Evolutionary conservation across 2,888 invertebrate genomes (phyloP), one percentile per base, ranked within the genome.

Genomic region (Dorcus parallelipipedus): DNA sequence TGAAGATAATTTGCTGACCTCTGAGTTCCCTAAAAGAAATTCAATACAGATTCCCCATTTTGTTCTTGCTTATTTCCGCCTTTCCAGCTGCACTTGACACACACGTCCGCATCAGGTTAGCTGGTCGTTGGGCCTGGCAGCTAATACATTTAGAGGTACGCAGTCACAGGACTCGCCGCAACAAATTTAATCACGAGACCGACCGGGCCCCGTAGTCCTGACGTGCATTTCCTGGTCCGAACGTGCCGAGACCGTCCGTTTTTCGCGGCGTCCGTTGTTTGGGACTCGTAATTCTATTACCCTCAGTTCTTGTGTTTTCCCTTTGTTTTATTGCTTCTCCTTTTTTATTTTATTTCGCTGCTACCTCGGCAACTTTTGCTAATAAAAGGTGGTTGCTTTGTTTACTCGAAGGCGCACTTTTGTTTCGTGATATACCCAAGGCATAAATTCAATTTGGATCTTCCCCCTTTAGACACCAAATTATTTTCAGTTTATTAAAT

Each of bases 161-260:
- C 67, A 65, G 66, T 65, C 64, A 62, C 67, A 60, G 62, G 62
- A 64, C 63, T 60, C 56, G 62, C 69, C 68, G 60, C 67, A 68
- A 68, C 69, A 70, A 70, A 71, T 71, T 67, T 67, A 71, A 71
- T 71, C 69, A 69, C 62, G n/a, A 49, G 38, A 33, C 56, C 56
- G 58, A 65, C 62, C 64, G 63, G 65, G 64, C 63, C 65, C 64
- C 61, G 49, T 54, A 63, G 66, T 63, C 64, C 62, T 64, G 63
- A 67, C 66, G 67, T 61, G 63, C 62, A 66, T 67, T 65, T 64
- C 58, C 65, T 63, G 62, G 62, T 64, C 59, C 57, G 61, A 59
- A 64, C 66, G 63, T 65, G 65, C 62, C 64, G 42, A 52, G 45
- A 20, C 23, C 49, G 52, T n/a, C 23, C 49, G 52, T 51, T 49